Base-by-base conservation (phyloP, 2,888 invertebrate genomes). In the Polylopha cassiicola region DNA sequence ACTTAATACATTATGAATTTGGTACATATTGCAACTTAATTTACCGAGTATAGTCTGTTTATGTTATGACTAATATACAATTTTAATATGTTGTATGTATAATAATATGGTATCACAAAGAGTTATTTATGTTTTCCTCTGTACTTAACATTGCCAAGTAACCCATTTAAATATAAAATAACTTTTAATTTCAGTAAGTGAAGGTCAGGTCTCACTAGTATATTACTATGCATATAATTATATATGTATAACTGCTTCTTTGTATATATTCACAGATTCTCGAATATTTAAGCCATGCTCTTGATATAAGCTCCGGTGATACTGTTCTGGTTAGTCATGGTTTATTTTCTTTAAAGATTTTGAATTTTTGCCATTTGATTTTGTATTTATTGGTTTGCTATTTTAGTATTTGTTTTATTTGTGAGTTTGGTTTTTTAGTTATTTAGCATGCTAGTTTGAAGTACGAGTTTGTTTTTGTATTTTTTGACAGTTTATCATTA, bases 251-350 rank as follows among this genome's bases (percentile, higher is more conserved):
- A n/a, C n/a, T 17, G 28, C 37, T 4, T 39, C 33, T 48, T 29
- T 48, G 44, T 55, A 62, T 62, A 51, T 64, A 63, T 76, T 81
- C 69, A 14, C 84, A 85, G 84, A 82, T 85, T 61, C 61, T 85
- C 51, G 69, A 72, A 62, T 85, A 76, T 68, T 64, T 84, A 52
- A 75, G 66, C 69, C 73, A 78, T 61, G 73, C 72, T 43, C 69
- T 82, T 58, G 77, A 81, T 61, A 53, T 76, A 58, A 64, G 69
- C 50, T 61, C 67, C 45, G 67, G 63, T 61, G 77, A 78, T 53
- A 68, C 62, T 57, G 56, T 58, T 41, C 63, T 66, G 78, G 79
- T 81, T 74, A 77, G 81, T 82, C 47, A 47, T 44, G 43, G 57
- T 65, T 64, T 72, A 58, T 7, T 18, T 11, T 33, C 34, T 37